Evolutionary conservation across 2,888 invertebrate species (phyloP).

Genomic region (Drosophila pegasa): DNA sequence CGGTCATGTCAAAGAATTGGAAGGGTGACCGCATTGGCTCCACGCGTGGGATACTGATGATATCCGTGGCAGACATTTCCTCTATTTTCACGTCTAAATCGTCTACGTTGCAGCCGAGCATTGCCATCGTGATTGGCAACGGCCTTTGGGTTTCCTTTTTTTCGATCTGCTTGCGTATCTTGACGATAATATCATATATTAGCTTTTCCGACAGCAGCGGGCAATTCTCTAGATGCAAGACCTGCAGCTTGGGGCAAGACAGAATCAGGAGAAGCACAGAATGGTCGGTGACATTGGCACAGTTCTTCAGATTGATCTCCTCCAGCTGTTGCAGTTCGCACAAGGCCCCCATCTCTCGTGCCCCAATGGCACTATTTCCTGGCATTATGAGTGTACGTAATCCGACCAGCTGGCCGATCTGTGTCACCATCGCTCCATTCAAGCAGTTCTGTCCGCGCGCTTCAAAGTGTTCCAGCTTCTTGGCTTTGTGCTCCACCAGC

Average conservation of each 20-base stretch:
- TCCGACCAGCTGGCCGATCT: slow-evolving; percentile 31
- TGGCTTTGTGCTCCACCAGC: slow-evolving; percentile 29
- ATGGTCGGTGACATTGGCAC: slow-evolving; percentile 1
- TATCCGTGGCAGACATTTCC: slow-evolving; percentile 24
- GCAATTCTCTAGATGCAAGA: slow-evolving; percentile 30
- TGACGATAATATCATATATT: slow-evolving; percentile 31
- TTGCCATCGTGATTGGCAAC: slow-evolving; percentile 42
- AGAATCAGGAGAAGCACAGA: slow-evolving; percentile 37
- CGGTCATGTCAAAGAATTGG: neutral
- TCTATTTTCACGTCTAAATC: neutral
- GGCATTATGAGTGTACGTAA: slow-evolving; percentile 31
- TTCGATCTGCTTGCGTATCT: slow-evolving; percentile 27
- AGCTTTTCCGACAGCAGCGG: slow-evolving; percentile 15
- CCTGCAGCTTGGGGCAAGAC: slow-evolving; percentile 40
- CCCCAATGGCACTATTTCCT: slow-evolving; percentile 2
- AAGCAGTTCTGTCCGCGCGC: slow-evolving; percentile 10
- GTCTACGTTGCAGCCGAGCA: slow-evolving; percentile 8
- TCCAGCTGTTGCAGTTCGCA: slow-evolving; percentile 37
- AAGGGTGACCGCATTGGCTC: neutral
- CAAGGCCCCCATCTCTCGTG: slow-evolving; percentile 16
- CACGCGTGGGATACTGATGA: slow-evolving; percentile 15
- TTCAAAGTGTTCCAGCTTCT: slow-evolving; percentile 43
- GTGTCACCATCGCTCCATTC: neutral
- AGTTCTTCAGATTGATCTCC: slow-evolving; percentile 30
- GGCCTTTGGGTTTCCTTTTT: slow-evolving; percentile 25